A percentile compares a stretch with the other conserved stretches of the same genome.
phyloP scores from a whole-genome alignment of 2,888 invertebrate species.

The Sminthurinus aureus region DNA sequence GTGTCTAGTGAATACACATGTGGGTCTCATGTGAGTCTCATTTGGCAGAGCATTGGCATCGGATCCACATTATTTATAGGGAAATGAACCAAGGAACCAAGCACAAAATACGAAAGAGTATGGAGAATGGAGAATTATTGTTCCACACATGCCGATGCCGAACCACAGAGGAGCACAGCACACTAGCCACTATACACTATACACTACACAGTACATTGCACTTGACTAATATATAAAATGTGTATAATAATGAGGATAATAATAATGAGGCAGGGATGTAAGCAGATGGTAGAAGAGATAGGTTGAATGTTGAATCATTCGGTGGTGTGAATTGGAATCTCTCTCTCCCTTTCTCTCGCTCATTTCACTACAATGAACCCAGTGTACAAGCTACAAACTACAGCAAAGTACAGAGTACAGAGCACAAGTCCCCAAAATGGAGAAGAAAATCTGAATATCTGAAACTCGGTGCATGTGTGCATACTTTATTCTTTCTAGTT shows the following conservation, averaged over 20 bases:
- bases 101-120: not conserved
- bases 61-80: not conserved
- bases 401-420: constrained; percentile 5
- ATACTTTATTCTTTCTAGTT: not conserved
- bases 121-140: not conserved
- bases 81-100: too few relatives aligned
- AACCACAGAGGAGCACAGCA: too few relatives aligned
- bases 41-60: not conserved
- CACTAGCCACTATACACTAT: too few relatives aligned
- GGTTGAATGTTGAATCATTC: constrained; percentile 40
- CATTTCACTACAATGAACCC: constrained; percentile 31
- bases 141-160: not conserved
- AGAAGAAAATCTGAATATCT: not conserved
- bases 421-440: not conserved
- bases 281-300: constrained; percentile 40
- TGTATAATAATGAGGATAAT: constrained; percentile 6
- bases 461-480: not conserved
- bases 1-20: not conserved
- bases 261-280: constrained; percentile 23
- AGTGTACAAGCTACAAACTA: constrained; percentile 6
- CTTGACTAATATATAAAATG: constrained; percentile 29
- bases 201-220: constrained; percentile 13
- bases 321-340: constrained; percentile 42
- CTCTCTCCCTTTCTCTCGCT: constrained; percentile 32
- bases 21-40: not conserved